phyloP scores from a whole-genome alignment of 2,113 vertebrate species.

The Gambusia affinis region DNA sequence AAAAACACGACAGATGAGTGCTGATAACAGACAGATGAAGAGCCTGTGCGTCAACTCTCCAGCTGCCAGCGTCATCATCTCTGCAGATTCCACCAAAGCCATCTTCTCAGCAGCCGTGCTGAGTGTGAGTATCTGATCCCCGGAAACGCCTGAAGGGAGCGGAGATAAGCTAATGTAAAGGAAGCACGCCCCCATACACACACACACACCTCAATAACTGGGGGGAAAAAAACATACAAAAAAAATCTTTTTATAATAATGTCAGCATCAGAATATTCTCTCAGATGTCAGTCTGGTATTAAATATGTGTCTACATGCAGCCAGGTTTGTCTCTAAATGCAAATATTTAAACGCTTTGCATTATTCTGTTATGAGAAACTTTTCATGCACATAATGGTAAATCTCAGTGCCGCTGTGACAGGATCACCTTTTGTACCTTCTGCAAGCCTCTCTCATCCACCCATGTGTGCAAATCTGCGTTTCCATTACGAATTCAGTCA shows the following conservation, averaged over 20 bases:
- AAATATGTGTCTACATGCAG: too few relatives aligned
- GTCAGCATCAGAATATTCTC: not conserved
- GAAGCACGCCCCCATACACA: not conserved
- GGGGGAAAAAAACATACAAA: not conserved
- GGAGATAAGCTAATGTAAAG: slow-evolving; percentile 26
- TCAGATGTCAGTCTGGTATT: not conserved
- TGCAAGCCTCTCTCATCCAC: too few relatives aligned
- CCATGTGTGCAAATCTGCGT: too few relatives aligned
- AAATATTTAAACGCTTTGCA: too few relatives aligned
- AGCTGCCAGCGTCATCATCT: slow-evolving; percentile 29
- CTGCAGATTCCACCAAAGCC: slow-evolving; percentile 31
- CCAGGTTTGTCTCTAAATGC: too few relatives aligned
- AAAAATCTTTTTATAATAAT: not conserved
- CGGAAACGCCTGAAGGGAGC: slow-evolving; percentile 31
- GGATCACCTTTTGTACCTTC: too few relatives aligned
- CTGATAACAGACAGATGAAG: slow-evolving; percentile 28
- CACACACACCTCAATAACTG: too few relatives aligned
- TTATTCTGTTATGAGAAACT: too few relatives aligned
- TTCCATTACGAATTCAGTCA: too few relatives aligned
- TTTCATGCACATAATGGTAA: too few relatives aligned
- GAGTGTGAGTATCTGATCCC: slow-evolving; percentile 42
- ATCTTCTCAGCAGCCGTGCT: slow-evolving; percentile 3
- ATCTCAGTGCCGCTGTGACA: too few relatives aligned
- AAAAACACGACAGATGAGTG: slow-evolving; percentile 1
- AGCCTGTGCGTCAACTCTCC: slow-evolving; percentile 15